Evolutionary conservation across 2,113 vertebrate genomes (phyloP), one percentile per base, ranked within the genome.

Genomic region (Thalassarche chlororhynchos): DNA sequence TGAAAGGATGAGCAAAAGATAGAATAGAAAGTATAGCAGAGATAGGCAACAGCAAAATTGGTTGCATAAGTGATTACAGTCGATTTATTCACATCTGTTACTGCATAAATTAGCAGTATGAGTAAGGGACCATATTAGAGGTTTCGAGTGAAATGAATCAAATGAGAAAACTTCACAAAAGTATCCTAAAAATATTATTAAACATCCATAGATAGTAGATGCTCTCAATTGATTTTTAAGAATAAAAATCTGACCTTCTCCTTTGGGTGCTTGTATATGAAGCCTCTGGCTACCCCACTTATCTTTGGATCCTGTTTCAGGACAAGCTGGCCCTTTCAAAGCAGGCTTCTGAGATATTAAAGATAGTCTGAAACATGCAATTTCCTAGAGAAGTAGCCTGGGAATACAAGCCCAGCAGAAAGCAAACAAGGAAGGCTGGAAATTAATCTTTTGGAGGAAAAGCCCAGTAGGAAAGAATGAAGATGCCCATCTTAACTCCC

Each of bases 391-490:
- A 89, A 92, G 61, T 52, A 84, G 52, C 36, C 69, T 95, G 94
- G 57, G 80, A 95, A 92, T 94, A 87, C 52, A 94, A 84, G 31
- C 19, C 40, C 57, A 72, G 52, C 80, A 65, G 49, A 93, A 92
- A 93, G 66, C 77, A 93, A 89, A 84, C 83, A 89, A 91, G 77
- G 66, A 87, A 91, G 47, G 19, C 69, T 96, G 70, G 38, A 97
- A 96, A 92, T 89, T 87, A 92, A 94, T 96, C 80, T 96, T 95
- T 66, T 60, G 55, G 65, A 96, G 47, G 65, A 89, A 91, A 92
- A 92, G 44, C 65, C 77, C 72, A 84, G 68, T 84, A 92, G 90
- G 60, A 95, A 97, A 89, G 87, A 97, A 95, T 72, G 81, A 93
- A 87, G 89, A 93, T 93, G 84, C 70, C 65, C 91, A 72, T 97